Evolutionary conservation across 2,888 invertebrate species (phyloP), one percentile per base, ranked within the genome.

Genomic region (Hypomecis atomaria): DNA sequence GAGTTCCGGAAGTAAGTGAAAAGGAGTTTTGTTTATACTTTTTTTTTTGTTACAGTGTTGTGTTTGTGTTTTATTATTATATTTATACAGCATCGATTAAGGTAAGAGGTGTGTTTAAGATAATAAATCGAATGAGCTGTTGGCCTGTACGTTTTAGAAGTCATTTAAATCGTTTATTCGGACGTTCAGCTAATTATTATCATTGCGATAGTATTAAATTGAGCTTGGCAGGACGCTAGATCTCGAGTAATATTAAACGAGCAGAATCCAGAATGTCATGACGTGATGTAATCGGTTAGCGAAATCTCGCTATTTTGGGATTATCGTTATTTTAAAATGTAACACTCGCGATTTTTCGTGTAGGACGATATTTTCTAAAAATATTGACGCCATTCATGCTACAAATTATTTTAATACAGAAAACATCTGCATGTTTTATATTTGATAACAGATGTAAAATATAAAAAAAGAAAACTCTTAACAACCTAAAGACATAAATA

Each of bases 221-320:
- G 75, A 77, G 79, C 83, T 88, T 89, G 85, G 85, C 89, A 85
- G 83, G 84, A 78, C 72, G 78, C 77, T 81, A 78, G 78, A 47
- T 83, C 82, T 80, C 78, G 76, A 81, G 79, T 82, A 78, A 83
- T 85, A 86, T 88, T 86, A 84, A 85, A 81, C 79, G 76, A 71
- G 74, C 74, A 73, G 81, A 76, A 77, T 83, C 77, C 77, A 82
- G 84, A 86, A 85, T 86, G 88, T 87, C 88, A 84, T 76, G 81
- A 75, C 62, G 75, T 88, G 87, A 88, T 88, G 88, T 85, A 89
- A 88, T 84, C 81, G 70, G 83, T 78, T 80, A 81, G 79, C 78
- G 78, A 83, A 87, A 84, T 81, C 72, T 71, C 69, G 78, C 86
- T 90, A 90, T 90, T 90, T 89, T 86, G 75, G 80, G 81, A 78